Base-by-base conservation (phyloP, 2,888 invertebrate species). In the Lamellibrachia satsuma region DNA sequence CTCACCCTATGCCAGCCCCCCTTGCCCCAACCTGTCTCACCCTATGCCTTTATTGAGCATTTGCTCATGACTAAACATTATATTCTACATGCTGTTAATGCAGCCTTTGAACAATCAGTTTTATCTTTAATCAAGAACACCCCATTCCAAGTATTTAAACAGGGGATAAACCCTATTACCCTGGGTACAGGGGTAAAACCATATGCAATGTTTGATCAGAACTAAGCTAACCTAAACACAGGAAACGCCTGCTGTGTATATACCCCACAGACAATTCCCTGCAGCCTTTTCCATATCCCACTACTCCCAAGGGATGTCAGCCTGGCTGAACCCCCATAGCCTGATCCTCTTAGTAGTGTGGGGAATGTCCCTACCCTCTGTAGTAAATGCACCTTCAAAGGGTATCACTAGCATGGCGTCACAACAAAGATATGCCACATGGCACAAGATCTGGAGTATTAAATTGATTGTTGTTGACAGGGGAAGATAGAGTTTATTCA, bases 171-270 rank as follows among this genome's bases (percentile, higher is more conserved):
- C 22, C 75, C 75, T 75, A 4, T 75, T 75, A 2, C 22, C 22
- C 22, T 75, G 4, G 75, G 6, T 75, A 15, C 75, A 15, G 75
- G 75, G 75, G 22, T 75, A 75, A 75, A 75, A 22, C 75, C 75
- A 75, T 75, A 75, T 75, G 75, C 75, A 75, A 75, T 75, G 75
- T 75, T 75, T 75, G 75, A 75, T 75, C 75, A 75, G 75, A 6
- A 75, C n/a, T 75, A 75, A 75, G 75, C 22, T 22, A 75, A 75
- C 22, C 75, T 6, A 75, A 22, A 75, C 75, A 75, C 75, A 75
- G 75, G 75, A 75, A 75, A 75, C 75, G n/a, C 75, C 22, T 75
- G n/a, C 75, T 15, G 75, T 75, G 75, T 22, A 75, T 75, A 39
- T 75, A 3, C 75, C 75, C 75, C 22, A 75, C 6, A 75, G 75